Conservation (phyloP, 2,888 invertebrate species). For the Abrostola triplasia region DNA sequence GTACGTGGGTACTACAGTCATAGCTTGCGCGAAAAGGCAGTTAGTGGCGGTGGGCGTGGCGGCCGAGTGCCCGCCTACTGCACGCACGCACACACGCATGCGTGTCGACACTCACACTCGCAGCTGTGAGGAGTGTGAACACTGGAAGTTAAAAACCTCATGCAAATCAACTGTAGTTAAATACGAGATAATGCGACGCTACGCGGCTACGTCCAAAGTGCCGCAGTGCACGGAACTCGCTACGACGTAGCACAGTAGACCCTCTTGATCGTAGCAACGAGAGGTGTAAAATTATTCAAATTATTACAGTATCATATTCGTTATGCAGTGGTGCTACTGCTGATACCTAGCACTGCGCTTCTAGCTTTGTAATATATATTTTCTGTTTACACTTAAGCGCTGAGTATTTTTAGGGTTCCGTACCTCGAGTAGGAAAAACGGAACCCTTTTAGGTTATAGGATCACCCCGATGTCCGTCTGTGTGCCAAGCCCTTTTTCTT, state of each 20-base stretch:
- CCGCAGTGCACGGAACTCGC: slow-evolving; percentile 42
- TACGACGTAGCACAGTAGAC: slow-evolving; percentile 56
- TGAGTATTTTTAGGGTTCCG: no score
- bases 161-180: slow-evolving; percentile 58
- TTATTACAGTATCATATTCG: slow-evolving; percentile 14
- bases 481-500: no score
- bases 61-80: slow-evolving; percentile 50
- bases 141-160: slow-evolving; percentile 33
- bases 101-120: slow-evolving; percentile 11
- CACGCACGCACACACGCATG: slow-evolving; percentile 27
- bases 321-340: no score
- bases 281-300: slow-evolving; percentile 1
- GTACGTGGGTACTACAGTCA: slow-evolving; percentile 3
- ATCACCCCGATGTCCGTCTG: no score
- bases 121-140: background rate
- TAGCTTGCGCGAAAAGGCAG: slow-evolving; percentile 11
- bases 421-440: no score
- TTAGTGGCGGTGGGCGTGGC: slow-evolving; percentile 59
- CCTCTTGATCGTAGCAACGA: slow-evolving; percentile 14
- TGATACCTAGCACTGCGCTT: no score
- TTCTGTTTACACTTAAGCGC: no score
- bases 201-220: slow-evolving; percentile 41
- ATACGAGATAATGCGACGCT: slow-evolving; percentile 44
- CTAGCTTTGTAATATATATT: no score
- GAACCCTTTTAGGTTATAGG: no score